Evolutionary conservation across 2,797 vertebrate species (phyloP).

Genomic region (Crax fasciolata): DNA sequence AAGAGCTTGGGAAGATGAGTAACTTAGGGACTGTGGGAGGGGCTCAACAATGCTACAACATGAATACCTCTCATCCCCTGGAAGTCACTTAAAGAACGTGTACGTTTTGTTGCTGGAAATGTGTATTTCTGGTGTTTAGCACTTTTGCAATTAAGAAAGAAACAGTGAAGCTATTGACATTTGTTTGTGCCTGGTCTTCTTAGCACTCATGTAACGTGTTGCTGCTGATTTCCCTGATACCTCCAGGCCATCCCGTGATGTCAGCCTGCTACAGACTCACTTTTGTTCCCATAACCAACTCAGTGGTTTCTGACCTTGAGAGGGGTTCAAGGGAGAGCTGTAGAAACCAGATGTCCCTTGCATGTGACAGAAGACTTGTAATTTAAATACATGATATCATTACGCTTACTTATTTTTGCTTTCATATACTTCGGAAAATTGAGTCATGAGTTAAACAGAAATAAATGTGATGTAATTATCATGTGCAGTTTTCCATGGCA

Average conservation of each 20-base stretch:
- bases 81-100: background rate
- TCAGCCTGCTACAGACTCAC: rapidly evolving
- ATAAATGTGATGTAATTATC: constrained; percentile 15
- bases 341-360: background rate
- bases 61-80: constrained; percentile 5
- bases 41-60: background rate
- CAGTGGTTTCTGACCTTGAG: background rate
- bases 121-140: background rate
- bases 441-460: constrained; percentile 54
- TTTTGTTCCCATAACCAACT: background rate
- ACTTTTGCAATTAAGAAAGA: background rate
- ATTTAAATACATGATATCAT: background rate
- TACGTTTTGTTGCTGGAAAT: background rate
- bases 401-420: background rate
- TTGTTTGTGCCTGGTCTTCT: background rate
- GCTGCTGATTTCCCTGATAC: background rate
- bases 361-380: background rate
- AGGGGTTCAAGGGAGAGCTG: background rate
- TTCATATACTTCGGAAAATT: background rate
- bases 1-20: constrained; percentile 35
- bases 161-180: background rate
- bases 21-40: background rate
- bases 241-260: background rate
- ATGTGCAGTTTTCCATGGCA: background rate
- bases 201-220: background rate